Percentiles rank a stretch among this genome's conserved stretches.
Evolutionary conservation across 2,113 vertebrate genomes (phyloP).

Genomic region (Stercorarius parasiticus): DNA sequence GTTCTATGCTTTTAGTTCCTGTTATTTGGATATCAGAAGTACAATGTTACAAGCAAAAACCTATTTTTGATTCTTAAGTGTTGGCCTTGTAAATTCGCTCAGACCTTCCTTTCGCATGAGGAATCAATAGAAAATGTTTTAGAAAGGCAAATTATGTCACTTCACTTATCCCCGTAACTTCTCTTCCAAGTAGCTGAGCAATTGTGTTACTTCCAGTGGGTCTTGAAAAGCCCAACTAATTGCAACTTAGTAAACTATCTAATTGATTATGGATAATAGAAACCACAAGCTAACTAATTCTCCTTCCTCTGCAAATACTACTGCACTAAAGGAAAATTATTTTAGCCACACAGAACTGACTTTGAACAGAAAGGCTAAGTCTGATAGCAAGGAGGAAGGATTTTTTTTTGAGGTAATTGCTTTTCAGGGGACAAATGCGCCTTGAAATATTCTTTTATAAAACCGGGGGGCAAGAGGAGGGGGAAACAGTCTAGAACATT

Average conservation of each 20-base stretch:
- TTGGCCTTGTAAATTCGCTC: neutral
- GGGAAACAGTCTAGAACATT: neutral
- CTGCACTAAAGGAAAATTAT: neutral
- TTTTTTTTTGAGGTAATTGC: neutral
- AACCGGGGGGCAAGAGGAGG: fast-evolving
- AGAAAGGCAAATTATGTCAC: neutral
- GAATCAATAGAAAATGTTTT: neutral
- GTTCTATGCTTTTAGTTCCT: neutral
- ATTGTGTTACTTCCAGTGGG: neutral
- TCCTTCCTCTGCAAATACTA: neutral
- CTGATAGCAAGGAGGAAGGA: neutral
- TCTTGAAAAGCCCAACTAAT: neutral
- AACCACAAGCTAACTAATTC: neutral
- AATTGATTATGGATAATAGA: neutral
- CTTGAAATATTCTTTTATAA: neutral
- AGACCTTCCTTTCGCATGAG: neutral
- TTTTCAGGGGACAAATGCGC: neutral
- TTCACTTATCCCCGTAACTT: neutral
- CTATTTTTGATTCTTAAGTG: neutral
- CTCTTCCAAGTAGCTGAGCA: neutral
- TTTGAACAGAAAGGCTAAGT: neutral
- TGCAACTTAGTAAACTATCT: neutral
- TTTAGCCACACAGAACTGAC: neutral
- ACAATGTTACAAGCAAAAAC: neutral
- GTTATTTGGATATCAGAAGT: neutral